Base-by-base conservation (phyloP, 2,888 invertebrate species). In the Harmothoe impar region DNA sequence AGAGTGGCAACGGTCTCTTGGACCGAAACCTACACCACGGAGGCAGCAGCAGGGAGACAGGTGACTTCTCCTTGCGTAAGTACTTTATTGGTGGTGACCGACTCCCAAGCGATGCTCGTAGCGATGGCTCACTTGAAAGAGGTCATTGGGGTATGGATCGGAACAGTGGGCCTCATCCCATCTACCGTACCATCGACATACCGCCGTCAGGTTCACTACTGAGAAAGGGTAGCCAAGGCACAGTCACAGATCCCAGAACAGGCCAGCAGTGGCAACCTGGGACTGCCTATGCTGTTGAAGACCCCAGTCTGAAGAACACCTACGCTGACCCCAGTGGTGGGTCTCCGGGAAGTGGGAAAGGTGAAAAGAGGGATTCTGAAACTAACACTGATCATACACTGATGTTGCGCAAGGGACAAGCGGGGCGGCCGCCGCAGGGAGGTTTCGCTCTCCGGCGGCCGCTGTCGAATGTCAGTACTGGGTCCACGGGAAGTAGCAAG, bases 341-440 rank as follows among this genome's bases (percentile, higher is more conserved):
- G 23, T 43, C 43, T 43, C 5, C 5, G 3, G 68, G 68, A 23
- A 51, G 52, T 7, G 29, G 29, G 35, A 17, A 25, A 12, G 77
- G 33, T 25, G 54, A 29, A 29, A 92, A 92, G 91, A 89, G 54
- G 90, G 95, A 95, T 93, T 94, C 94, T 10, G 95, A 95, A 92
- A 95, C 95, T 35, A 95, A 95, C 92, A 95, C 95, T 7, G 95
- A 95, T 77, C 94, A 94, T 10, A 94, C 94, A 92, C 92, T 95
- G 90, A 93, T 94, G 93, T 93, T 94, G 88, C 93, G 93, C 90
- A 94, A 91, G 85, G 77, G 77, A 20, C 89, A 89, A 54, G 78
- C 35, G 20, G 93, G 93, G 35, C 91, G 91, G 20, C 92, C 92
- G 10, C 93, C 93, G 52, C 91, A 92, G n/a, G 92, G 93, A 25